phyloP scores from a whole-genome alignment of 1,140 invertebrate genomes.

The Galleria mellonella region DNA sequence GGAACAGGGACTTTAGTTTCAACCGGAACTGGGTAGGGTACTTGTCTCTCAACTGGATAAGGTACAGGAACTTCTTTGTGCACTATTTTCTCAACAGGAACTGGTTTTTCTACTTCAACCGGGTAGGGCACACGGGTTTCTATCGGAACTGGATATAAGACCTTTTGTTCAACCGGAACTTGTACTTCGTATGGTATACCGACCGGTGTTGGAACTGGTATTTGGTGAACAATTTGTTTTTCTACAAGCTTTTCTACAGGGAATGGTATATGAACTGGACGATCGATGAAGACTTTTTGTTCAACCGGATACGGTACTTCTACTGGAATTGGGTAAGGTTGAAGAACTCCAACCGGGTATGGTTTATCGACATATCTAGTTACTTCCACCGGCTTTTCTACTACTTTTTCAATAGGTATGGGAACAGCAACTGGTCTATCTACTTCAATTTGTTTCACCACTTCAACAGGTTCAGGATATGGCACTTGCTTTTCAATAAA shows the following conservation, averaged over 20 bases:
- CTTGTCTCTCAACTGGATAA: constrained; percentile 53
- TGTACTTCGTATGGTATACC: constrained; percentile 46
- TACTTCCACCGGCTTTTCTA: constrained; percentile 71
- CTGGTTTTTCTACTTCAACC: constrained; percentile 64
- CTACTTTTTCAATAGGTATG: constrained; percentile 68
- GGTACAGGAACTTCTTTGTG: constrained; percentile 53
- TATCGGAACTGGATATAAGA: constrained; percentile 53
- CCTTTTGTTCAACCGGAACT: constrained; percentile 54
- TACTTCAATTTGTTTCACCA: constrained; percentile 58
- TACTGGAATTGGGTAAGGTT: constrained; percentile 70
- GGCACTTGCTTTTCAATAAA: constrained; percentile 73
- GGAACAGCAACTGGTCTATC: constrained; percentile 72
- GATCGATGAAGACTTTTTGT: constrained; percentile 67
- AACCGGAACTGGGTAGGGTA: constrained; percentile 52
- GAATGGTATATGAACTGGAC: constrained; percentile 75
- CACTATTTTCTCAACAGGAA: constrained; percentile 48
- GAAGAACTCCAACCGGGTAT: constrained; percentile 60
- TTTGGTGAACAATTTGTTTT: constrained; percentile 51
- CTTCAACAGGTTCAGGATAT: constrained; percentile 72
- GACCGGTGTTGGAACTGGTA: constrained; percentile 52
- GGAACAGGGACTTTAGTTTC: constrained; percentile 58
- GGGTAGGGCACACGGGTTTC: constrained; percentile 68
- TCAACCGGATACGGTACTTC: constrained; percentile 73
- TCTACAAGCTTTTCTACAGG: constrained; percentile 74
- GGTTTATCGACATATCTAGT: constrained; percentile 69